Evolutionary conservation across 2,888 invertebrate genomes (phyloP), one percentile per base, ranked within the genome.

Genomic region (Taphrorychus bicolor): DNA sequence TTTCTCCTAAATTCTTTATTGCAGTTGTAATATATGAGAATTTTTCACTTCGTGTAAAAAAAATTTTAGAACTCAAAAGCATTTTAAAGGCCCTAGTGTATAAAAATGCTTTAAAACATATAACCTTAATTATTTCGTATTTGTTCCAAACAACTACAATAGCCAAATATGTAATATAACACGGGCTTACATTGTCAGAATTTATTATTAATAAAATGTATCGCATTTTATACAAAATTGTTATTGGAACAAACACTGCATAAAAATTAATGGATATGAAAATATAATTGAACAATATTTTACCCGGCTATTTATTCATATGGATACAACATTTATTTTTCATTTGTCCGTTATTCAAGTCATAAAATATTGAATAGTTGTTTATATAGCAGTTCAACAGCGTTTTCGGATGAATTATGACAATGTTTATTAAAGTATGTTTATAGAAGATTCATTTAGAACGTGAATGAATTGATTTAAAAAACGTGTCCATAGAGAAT

Each of bases 381-480:
- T 32, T 32, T 32, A 11, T 32, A 32, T 7, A n/a, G n/a, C n/a
- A 32, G 32, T 32, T 32, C 32, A 32, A 32, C 32, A 32, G 11
- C 11, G 32, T 32, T 7, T 32, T 32, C 32, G 11, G 32, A 32
- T 32, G 32, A 32, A 32, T 32, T 32, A 32, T 3, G 32, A 45
- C 5, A 45, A 45, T 45, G 45, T 45, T 45, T 45, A 45, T 45
- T 45, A 45, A 45, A 45, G 45, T 17, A 3, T 2, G 14, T 16
- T 45, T 14, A 14, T 17, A 45, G 45, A 5, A 14, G 17, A 45
- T 17, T 45, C 45, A 16, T 16, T 45, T 17, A 49, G 32, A 59
- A 49, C 21, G 22, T 49, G 22, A 22, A 9, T 21, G 14, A 59
- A 49, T 51, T 22, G 51, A 59, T 49, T 49, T 19, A 7, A 32